These are phyloP conservation scores for Upupa epops DNA, from an alignment of 2,113 vertebrate genomes.

Conservation along the genomic window DNA sequence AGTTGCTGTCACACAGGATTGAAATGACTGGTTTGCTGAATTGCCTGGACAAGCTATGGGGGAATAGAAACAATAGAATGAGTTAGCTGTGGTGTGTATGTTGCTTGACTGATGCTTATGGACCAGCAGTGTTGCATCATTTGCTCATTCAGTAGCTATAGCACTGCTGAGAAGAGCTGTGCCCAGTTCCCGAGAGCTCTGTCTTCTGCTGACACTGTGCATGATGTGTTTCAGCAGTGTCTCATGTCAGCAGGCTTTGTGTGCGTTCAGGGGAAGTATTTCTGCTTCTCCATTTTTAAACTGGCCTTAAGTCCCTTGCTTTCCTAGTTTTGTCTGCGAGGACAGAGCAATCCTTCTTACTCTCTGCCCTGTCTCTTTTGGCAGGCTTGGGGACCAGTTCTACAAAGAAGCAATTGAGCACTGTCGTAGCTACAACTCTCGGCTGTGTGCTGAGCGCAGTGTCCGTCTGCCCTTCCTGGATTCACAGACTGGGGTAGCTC, in stretches of 20 bases:
- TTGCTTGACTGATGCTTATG: neutral
- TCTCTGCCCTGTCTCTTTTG: neutral
- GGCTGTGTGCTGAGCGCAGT: constrained; percentile 93
- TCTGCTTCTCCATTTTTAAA: neutral
- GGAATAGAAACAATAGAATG: neutral
- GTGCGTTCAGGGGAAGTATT: neutral
- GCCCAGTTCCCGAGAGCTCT: neutral
- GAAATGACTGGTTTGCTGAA: neutral
- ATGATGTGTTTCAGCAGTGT: neutral
- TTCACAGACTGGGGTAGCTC: constrained; percentile 94
- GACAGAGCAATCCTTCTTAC: neutral
- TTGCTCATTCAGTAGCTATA: neutral
- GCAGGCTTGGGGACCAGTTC: constrained; percentile 95
- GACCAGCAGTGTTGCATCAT: neutral
- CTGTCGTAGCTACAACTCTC: constrained; percentile 95
- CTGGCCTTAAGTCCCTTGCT: neutral
- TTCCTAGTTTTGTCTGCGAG: neutral
- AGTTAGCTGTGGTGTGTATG: neutral
- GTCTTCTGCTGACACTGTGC: neutral
- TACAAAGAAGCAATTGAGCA: constrained; percentile 98
- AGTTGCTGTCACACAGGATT: neutral
- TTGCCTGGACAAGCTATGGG: neutral
- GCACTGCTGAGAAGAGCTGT: neutral
- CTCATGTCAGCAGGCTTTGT: neutral
- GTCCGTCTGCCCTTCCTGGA: constrained; percentile 96